Evolutionary conservation across 2,888 invertebrate species (phyloP).

Genomic region (Disparrhopalites patrizii): DNA sequence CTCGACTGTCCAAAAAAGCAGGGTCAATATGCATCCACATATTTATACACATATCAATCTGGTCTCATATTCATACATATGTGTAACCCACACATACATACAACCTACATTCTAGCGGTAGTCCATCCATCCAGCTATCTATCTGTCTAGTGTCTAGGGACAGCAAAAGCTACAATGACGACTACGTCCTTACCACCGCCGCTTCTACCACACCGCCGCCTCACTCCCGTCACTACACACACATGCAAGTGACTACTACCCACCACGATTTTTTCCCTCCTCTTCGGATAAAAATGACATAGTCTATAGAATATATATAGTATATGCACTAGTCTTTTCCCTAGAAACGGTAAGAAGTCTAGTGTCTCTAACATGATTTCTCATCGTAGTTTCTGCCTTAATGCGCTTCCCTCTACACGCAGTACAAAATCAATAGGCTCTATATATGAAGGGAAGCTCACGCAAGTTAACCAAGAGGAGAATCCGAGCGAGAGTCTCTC

Average conservation of each 20-base stretch:
- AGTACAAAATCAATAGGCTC: constrained; percentile 28
- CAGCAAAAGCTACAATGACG: too few species aligned
- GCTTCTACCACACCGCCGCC: too few species aligned
- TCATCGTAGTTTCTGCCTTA: constrained; percentile 27
- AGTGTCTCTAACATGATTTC: constrained; percentile 26
- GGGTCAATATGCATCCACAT: too few species aligned
- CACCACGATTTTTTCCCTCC: constrained; percentile 1
- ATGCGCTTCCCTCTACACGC: constrained; percentile 26
- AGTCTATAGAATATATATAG: neutral
- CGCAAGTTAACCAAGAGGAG: constrained; percentile 20
- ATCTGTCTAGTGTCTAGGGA: too few species aligned
- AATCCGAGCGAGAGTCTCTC: constrained; percentile 24
- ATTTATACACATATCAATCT: too few species aligned
- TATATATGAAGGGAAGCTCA: constrained; percentile 19
- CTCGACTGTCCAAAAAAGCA: too few species aligned
- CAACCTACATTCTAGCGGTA: too few species aligned
- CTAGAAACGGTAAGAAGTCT: constrained; percentile 9
- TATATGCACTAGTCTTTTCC: neutral
- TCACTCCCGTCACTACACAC: neutral
- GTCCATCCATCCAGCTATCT: too few species aligned
- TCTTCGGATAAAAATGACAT: constrained; percentile 1
- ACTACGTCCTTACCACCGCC: too few species aligned
- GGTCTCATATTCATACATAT: too few species aligned
- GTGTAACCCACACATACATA: too few species aligned
- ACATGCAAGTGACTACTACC: neutral